These are phyloP conservation scores for Anser cygnoides DNA, from an alignment of 2,113 vertebrate species.

Conservation along the genomic window DNA sequence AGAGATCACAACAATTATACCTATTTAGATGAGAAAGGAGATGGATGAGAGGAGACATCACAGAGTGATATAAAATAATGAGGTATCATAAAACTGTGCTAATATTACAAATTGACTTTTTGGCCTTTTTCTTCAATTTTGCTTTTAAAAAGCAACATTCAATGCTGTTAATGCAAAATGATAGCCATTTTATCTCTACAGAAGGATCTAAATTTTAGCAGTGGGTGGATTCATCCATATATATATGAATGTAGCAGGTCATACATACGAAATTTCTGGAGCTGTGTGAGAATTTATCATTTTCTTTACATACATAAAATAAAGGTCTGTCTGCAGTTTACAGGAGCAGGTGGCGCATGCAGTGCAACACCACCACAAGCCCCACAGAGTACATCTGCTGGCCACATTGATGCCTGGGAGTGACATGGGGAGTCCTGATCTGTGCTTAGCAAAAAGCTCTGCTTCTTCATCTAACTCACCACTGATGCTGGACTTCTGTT, in stretches of 20 bases:
- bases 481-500: background rate
- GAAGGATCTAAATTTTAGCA: background rate
- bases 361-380: background rate
- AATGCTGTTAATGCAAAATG: background rate
- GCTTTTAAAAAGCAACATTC: background rate
- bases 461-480: background rate
- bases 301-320: background rate
- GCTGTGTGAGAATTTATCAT: background rate
- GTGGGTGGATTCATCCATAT: background rate
- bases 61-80: background rate
- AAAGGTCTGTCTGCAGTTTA: background rate
- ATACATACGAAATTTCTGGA: background rate
- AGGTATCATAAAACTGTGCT: background rate
- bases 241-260: background rate
- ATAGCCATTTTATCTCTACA: background rate
- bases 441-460: background rate
- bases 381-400: background rate
- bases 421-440: accelerated
- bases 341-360: background rate
- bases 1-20: background rate
- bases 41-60: background rate
- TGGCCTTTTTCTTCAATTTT: background rate
- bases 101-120: background rate
- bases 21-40: background rate
- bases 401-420: accelerated